phyloP scores from a whole-genome alignment of 2,888 invertebrate species.

The Zeuzera pyrina region DNA sequence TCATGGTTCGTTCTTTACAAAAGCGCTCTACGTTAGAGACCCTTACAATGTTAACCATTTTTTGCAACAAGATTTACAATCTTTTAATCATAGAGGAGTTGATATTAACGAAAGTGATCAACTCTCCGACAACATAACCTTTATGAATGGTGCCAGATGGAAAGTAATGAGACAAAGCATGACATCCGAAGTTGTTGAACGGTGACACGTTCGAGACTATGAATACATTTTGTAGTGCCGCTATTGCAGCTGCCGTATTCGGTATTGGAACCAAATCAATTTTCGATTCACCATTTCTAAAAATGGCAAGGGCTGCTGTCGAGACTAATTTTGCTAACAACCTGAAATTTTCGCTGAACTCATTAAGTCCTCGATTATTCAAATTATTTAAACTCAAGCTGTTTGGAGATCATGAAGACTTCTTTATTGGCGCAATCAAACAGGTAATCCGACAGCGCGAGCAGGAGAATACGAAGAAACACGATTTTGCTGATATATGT shows the following conservation, averaged over 20 bases:
- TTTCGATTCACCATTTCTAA: slow-evolving; percentile 40
- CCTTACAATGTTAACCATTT: slow-evolving; percentile 29
- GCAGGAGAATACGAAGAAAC: slow-evolving; percentile 27
- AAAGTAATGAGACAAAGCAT: slow-evolving; percentile 42
- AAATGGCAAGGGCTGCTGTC: slow-evolving; percentile 22
- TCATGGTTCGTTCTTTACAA: slow-evolving; percentile 24
- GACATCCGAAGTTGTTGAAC: slow-evolving; percentile 27
- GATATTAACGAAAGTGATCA: slow-evolving; percentile 24
- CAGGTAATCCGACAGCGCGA: slow-evolving; percentile 33
- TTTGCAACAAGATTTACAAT: slow-evolving; percentile 28
- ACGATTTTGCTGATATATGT: slow-evolving; percentile 46
- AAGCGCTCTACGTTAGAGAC: slow-evolving; percentile 29
- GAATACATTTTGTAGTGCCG: slow-evolving; percentile 30
- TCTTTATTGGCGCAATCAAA: slow-evolving; percentile 40
- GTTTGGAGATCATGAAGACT: slow-evolving; percentile 31
- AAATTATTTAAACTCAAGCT: slow-evolving; percentile 27
- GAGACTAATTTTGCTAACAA: slow-evolving; percentile 19
- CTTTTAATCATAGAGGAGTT: slow-evolving; percentile 34
- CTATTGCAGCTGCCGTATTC: slow-evolving; percentile 44
- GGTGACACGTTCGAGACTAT: slow-evolving; percentile 24
- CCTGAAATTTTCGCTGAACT: slow-evolving; percentile 23
- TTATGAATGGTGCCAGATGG: slow-evolving; percentile 40
- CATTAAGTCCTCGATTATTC: slow-evolving; percentile 17
- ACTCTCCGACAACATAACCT: slow-evolving; percentile 32
- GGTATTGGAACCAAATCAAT: slow-evolving; percentile 40